Base-by-base conservation (phyloP, 2,888 invertebrate genomes). In the Epistrophe grossulariae region DNA sequence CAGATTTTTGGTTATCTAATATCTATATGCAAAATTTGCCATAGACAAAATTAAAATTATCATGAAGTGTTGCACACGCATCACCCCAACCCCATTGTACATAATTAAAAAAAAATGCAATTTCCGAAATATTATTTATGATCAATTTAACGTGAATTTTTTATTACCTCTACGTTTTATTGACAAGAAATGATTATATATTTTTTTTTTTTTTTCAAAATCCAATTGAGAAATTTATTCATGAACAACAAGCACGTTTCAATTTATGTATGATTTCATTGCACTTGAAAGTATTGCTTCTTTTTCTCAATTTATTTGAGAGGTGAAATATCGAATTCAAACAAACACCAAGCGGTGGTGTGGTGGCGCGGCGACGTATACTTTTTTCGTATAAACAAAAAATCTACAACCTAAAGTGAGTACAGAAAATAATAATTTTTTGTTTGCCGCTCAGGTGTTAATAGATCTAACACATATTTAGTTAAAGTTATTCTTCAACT, bases 401-500 rank as follows among this genome's bases (percentile, higher is more conserved):
- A 15, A 31, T 28, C 6, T 55, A 9, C 0, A 9, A 55, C 15
- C 31, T 15, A 31, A n/a, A n/a, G 45, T n/a, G 45, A 40, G 10
- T 31, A 1, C 11, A 10, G 31, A 31, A 40, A 40, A 60, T 13
- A 3, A 15, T 64, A 38, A 35, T 11, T 17, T 19, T 40, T 40
- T 50, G 79, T 73, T 78, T 84, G 68, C 38, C 68, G 60, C 24
- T 50, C 15, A 59, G 40, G 77, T 81, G 81, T 57, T 72, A 85
- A 81, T 48, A 40, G 19, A 19, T 52, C 45, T 24, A 31, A 52
- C 40, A 73, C 19, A 70, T 17, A 70, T 40, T 40, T 8, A 28
- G 40, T 43, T 70, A 11, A 40, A 55, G 28, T 40, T 55, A 62
- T 57, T 28, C 68, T 8, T 28, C 48, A 38, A 6, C 64, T 17